Evolutionary conservation across 2,797 vertebrate species (phyloP), one percentile per base, ranked within the genome.

Genomic region (Karalla daura): DNA sequence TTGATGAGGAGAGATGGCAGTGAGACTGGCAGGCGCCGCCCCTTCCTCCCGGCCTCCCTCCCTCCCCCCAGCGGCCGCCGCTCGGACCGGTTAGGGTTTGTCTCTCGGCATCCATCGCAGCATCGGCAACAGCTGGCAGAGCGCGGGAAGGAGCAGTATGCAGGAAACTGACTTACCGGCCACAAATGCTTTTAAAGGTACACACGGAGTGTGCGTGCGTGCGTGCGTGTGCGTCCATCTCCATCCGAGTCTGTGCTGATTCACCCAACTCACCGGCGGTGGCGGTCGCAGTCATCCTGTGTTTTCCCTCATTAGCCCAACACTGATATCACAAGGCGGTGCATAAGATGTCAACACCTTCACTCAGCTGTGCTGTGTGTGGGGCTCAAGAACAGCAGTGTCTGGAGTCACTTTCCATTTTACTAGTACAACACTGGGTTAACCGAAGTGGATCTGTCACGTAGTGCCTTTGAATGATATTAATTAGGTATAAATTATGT

Each of bases 121-220:
- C 82, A 81, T 85, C 82, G 63, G 85, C 82, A 82, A 82, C 89
- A 87, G 85, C 91, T 92, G 86, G 75, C 77, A 75, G 63, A 81
- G 92, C 88, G 89, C 39, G 90, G 92, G 93, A 85, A 92, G 91
- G 93, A 95, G 93, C 96, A 98, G 96, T 94, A 98, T 98, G 96
- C 96, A 95, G 96, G 95, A 96, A 95, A 95, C 95, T 95, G 96
- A 95, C 91, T 93, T 94, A 92, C 96, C 96, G 88, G 95, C 95
- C 92, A 96, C 95, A 92, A 94, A 96, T 89, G 95, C 96, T 94
- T 96, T 97, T 92, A 96, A 96, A 96, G 96, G 96, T 98, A 96
- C 95, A 52, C 28, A 53, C 32, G 14, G 5, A 56, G 15, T 5
- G 24, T 18, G 7, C 27, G 23, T n/a, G 1, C 4, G n/a, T n/a